Evolutionary conservation across 2,888 invertebrate genomes (phyloP).

Genomic region (Eulithis testata): DNA sequence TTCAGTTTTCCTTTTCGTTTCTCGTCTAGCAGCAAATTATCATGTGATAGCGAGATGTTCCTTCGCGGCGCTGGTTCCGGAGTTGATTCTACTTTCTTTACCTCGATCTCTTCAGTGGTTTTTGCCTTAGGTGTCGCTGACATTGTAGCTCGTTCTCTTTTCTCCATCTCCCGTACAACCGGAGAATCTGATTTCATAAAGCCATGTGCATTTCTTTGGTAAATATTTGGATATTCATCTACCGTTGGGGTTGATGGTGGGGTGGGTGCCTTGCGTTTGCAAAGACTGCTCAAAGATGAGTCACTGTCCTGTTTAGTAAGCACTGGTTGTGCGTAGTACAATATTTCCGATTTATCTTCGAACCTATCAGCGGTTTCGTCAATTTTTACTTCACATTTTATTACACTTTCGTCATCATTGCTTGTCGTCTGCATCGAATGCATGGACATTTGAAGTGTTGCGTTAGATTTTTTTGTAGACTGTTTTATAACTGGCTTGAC

Average conservation of each 20-base stretch:
- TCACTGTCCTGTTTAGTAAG: conserved; percentile 84
- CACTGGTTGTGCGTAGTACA: conserved; percentile 78
- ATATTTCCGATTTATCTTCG: conserved; percentile 70
- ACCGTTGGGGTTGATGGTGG: conserved; percentile 85
- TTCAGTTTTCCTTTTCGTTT: conserved; percentile 89
- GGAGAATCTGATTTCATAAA: conserved; percentile 87
- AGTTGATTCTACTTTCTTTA: conserved; percentile 60
- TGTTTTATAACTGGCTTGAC: conserved; percentile 85
- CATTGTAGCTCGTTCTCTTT: conserved; percentile 86
- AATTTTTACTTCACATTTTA: conserved; percentile 68
- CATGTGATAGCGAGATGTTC: conserved; percentile 90
- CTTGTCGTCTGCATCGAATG: conserved; percentile 80
- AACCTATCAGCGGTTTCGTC: conserved; percentile 69
- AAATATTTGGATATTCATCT: conserved; percentile 83
- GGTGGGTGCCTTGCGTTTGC: conserved; percentile 91
- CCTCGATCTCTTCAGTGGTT: conserved; percentile 65
- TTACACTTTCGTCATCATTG: conserved; percentile 62
- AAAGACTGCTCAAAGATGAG: conserved; percentile 81
- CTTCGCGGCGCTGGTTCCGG: conserved; percentile 89
- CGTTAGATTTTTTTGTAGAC: conserved; percentile 68
- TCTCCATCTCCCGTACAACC: conserved; percentile 90
- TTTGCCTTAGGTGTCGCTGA: conserved; percentile 60
- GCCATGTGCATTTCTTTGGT: conserved; percentile 84
- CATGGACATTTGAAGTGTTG: conserved; percentile 78
- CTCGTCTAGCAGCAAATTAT: conserved; percentile 86